phyloP scores from a whole-genome alignment of 2,113 vertebrate species.

The Irena cyanogastra region DNA sequence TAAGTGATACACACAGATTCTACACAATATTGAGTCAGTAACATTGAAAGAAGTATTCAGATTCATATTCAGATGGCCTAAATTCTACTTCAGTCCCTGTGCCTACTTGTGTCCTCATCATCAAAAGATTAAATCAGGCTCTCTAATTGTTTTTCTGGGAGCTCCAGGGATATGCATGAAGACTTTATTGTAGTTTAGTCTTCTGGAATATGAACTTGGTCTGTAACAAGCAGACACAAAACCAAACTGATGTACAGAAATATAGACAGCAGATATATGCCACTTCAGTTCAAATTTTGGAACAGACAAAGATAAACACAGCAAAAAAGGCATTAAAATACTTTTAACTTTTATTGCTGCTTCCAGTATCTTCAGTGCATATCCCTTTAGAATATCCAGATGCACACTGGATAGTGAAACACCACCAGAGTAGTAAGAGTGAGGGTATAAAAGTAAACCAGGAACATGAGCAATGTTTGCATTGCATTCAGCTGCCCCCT shows the following conservation, averaged over 20 bases:
- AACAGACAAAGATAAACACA: not conserved
- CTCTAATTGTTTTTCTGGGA: not conserved
- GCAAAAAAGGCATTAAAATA: not conserved
- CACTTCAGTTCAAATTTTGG: not conserved
- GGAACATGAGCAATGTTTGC: not conserved
- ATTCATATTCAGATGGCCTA: not conserved
- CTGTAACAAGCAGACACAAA: not conserved
- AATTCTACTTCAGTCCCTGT: not conserved
- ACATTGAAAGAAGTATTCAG: not conserved
- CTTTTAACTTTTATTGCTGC: not conserved
- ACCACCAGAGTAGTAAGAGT: not conserved
- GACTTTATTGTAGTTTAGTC: not conserved
- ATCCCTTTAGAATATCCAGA: not conserved
- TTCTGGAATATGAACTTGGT: not conserved
- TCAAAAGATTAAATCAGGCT: not conserved
- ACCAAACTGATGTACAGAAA: not conserved
- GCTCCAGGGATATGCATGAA: not conserved
- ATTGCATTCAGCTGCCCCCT: not conserved
- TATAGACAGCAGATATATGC: not conserved
- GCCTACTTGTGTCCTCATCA: not conserved
- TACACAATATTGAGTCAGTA: not conserved
- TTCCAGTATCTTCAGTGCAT: not conserved
- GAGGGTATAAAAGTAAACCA: not conserved
- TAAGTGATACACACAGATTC: not conserved
- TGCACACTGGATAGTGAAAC: not conserved